Percentiles rank a stretch among this genome's conserved stretches.
Conservation (phyloP, 2,888 invertebrate species). For the Conops quadrifasciatus region DNA sequence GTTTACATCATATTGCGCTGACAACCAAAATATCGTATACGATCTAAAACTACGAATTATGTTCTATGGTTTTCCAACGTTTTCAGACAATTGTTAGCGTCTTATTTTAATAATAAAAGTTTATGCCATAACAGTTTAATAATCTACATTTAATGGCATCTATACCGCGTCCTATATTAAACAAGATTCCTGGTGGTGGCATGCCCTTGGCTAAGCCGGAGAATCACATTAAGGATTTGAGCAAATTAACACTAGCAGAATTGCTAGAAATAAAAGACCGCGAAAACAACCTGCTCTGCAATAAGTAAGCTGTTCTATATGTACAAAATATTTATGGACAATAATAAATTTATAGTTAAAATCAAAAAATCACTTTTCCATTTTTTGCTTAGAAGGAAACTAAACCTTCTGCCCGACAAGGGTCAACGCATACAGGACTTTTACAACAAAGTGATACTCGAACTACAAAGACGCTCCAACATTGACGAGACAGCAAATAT, state of each 20-base stretch:
- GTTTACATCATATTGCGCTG: too few relatives aligned
- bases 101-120: neutral
- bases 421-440: slow-evolving; percentile 59
- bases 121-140: too few relatives aligned
- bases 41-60: neutral
- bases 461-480: slow-evolving; percentile 55
- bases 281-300: slow-evolving; percentile 55
- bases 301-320: slow-evolving; percentile 54
- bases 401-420: slow-evolving; percentile 59
- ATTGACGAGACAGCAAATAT: slow-evolving; percentile 56
- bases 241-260: slow-evolving; percentile 51
- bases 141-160: slow-evolving; percentile 35
- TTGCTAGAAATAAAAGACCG: slow-evolving; percentile 60
- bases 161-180: slow-evolving; percentile 46
- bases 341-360: neutral
- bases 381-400: slow-evolving; percentile 49
- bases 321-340: too few relatives aligned
- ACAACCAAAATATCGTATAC: neutral
- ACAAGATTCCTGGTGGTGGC: slow-evolving; percentile 52
- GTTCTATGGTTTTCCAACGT: neutral
- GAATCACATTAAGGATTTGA: slow-evolving; percentile 52
- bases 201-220: slow-evolving; percentile 52
- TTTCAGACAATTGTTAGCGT: neutral
- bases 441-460: slow-evolving; percentile 54
- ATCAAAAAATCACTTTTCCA: slow-evolving; percentile 4